phyloP scores from a whole-genome alignment of 2,797 vertebrate genomes.

The Zenarchopterus dispar region DNA sequence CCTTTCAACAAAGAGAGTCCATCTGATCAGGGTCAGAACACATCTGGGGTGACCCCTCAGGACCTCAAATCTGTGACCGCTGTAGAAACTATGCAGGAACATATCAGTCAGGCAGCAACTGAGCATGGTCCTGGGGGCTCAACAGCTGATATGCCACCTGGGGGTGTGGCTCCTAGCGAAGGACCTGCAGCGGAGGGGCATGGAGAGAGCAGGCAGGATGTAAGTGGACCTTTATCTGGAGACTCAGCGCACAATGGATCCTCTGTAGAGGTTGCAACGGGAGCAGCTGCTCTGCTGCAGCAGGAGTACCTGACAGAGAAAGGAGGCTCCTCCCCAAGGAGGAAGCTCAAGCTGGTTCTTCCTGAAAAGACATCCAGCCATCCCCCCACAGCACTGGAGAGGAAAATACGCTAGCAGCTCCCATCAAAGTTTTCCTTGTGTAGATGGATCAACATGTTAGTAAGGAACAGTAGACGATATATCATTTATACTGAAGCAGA shows the following conservation, averaged over 20 bases:
- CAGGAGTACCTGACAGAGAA: slow-evolving; percentile 72
- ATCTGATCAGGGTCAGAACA: slow-evolving; percentile 6
- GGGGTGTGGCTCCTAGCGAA: slow-evolving; percentile 13
- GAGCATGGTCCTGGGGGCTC: neutral
- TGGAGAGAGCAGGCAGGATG: slow-evolving; percentile 20
- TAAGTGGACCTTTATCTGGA: slow-evolving; percentile 16
- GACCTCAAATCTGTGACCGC: slow-evolving; percentile 11
- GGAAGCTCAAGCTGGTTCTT: slow-evolving; percentile 78
- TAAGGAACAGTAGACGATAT: neutral
- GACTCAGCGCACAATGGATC: slow-evolving; percentile 15
- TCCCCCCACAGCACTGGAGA: slow-evolving; percentile 72
- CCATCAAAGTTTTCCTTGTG: neutral
- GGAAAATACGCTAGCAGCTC: slow-evolving; percentile 78
- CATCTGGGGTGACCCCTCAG: slow-evolving; percentile 7
- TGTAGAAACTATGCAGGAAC: slow-evolving; percentile 52
- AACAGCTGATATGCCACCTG: neutral
- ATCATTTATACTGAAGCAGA: neutral
- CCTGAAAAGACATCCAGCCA: slow-evolving; percentile 77
- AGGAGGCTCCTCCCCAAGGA: slow-evolving; percentile 67
- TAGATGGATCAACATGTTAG: neutral
- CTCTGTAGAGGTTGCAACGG: slow-evolving; percentile 8
- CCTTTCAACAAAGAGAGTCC: slow-evolving; percentile 13
- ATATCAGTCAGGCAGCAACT: slow-evolving; percentile 27
- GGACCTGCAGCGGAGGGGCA: slow-evolving; percentile 3
- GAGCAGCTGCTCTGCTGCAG: slow-evolving; percentile 52